Evolutionary conservation across 1,140 invertebrate species (phyloP), one percentile per base, ranked within the genome.

Genomic region (Macrotrachela quadricornifera): DNA sequence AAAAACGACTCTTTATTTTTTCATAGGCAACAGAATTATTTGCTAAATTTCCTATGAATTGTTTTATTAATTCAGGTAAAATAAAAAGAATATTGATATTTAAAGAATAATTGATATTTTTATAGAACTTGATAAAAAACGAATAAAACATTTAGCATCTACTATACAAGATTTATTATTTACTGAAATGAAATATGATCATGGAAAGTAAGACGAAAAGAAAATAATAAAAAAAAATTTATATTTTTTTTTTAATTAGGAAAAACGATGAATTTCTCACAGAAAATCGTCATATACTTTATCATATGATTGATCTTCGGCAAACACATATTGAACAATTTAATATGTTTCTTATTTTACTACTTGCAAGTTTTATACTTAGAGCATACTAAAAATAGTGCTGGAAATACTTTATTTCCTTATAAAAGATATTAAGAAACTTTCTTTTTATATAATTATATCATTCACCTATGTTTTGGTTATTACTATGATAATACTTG

Each of bases 341-440:
- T 56, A 67, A 67, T 54, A 66, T 67, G 63, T 51, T 69, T 10
- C 56, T 69, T n/a, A 50, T 69, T 15, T 54, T 69, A 36, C 55
- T 69, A 41, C 60, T 66, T 56, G 65, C 66, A 59, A 56, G 59
- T 58, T 30, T 30, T 30, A n/a, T n/a, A n/a, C n/a, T n/a, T n/a
- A n/a, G n/a, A n/a, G n/a, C n/a, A n/a, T n/a, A n/a, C n/a, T n/a
- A n/a, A n/a, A n/a, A n/a, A n/a, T n/a, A n/a, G n/a, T n/a, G n/a
- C n/a, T n/a, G n/a, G n/a, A n/a, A n/a, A n/a, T n/a, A n/a, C n/a
- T n/a, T n/a, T n/a, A n/a, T n/a, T n/a, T n/a, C n/a, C n/a, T n/a
- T n/a, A n/a, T n/a, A n/a, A n/a, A n/a, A n/a, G n/a, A n/a, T n/a
- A n/a, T n/a, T n/a, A n/a, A n/a, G n/a, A n/a, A n/a, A n/a, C n/a